Evolutionary conservation across 1,140 invertebrate genomes (phyloP).

Genomic region (Pollicipes pollicipes): DNA sequence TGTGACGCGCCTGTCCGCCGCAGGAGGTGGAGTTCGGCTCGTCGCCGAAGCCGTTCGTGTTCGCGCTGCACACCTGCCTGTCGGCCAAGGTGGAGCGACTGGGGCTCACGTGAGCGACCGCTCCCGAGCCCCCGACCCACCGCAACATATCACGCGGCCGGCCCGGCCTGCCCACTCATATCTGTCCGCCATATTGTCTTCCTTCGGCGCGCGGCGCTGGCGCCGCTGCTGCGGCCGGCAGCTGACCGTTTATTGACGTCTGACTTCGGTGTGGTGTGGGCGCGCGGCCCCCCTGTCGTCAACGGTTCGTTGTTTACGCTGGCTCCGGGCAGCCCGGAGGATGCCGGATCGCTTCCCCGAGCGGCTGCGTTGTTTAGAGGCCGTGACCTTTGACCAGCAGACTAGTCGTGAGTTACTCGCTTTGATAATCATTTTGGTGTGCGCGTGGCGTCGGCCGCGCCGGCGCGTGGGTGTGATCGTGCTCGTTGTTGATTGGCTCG

Average conservation of each 20-base stretch:
- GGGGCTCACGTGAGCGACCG: constrained; percentile 26
- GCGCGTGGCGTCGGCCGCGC: too few relatives aligned
- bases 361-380: not conserved
- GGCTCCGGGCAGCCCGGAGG: not conserved
- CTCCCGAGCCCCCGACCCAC: too few relatives aligned
- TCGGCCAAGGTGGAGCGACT: constrained; percentile 88
- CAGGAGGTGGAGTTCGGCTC: constrained; percentile 84
- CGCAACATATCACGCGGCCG: not conserved
- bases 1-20: constrained; percentile 18
- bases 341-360: not conserved
- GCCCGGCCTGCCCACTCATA: too few relatives aligned
- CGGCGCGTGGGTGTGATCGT: too few relatives aligned
- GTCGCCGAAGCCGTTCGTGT: constrained; percentile 93
- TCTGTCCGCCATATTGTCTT: not conserved
- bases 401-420: not conserved
- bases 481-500: not conserved
- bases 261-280: too few relatives aligned
- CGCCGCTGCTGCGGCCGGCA: too few relatives aligned
- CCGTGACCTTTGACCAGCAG: too few relatives aligned
- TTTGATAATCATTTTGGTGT: not conserved
- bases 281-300: too few relatives aligned
- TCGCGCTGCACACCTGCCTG: constrained; percentile 92
- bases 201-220: too few relatives aligned
- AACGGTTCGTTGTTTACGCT: not conserved
- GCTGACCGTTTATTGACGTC: too few relatives aligned